A percentile compares a stretch with the other conserved stretches of the same genome.
Conservation (phyloP, 2,888 invertebrate species). For the Pseudococcus jackbeardsleyi region DNA sequence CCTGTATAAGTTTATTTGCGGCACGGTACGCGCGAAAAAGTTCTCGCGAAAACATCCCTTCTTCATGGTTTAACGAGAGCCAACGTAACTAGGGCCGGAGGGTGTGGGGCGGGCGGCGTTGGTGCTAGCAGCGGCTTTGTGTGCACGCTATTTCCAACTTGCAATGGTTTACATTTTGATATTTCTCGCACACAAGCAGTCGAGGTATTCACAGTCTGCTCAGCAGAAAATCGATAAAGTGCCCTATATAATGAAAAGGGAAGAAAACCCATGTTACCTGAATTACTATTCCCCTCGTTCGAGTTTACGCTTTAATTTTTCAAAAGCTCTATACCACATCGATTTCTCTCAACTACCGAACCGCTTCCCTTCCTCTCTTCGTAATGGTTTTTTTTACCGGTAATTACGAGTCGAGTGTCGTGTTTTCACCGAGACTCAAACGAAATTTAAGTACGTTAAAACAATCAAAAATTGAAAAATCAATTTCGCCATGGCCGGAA, state of each 20-base stretch:
- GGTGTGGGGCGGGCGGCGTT: not conserved
- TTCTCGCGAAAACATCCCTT: not conserved
- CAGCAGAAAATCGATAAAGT: slow-evolving; percentile 38
- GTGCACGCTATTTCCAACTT: slow-evolving; percentile 42
- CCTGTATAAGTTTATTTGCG: not conserved
- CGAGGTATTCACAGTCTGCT: slow-evolving; percentile 39
- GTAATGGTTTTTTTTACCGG: not conserved
- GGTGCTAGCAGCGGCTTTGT: not conserved
- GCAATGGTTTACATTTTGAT: slow-evolving; percentile 27
- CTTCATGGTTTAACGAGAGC: slow-evolving; percentile 13
- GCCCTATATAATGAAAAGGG: slow-evolving; percentile 52
- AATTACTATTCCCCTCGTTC: slow-evolving; percentile 48
- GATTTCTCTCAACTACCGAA: not conserved
- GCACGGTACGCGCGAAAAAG: not conserved
- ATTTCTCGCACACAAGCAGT: slow-evolving; percentile 29
- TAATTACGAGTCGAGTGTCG: not conserved
- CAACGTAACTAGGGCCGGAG: not conserved
- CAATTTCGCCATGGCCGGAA: too few species aligned
- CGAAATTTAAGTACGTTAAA: too few species aligned
- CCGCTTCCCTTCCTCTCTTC: not conserved
- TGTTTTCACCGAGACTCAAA: not conserved
- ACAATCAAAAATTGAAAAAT: too few species aligned
- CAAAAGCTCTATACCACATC: slow-evolving; percentile 45
- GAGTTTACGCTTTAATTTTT: slow-evolving; percentile 53
- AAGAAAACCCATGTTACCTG: slow-evolving; percentile 36